Evolutionary conservation across 2,888 invertebrate species (phyloP), one percentile per base, ranked within the genome.

Genomic region (Thyatira batis): DNA sequence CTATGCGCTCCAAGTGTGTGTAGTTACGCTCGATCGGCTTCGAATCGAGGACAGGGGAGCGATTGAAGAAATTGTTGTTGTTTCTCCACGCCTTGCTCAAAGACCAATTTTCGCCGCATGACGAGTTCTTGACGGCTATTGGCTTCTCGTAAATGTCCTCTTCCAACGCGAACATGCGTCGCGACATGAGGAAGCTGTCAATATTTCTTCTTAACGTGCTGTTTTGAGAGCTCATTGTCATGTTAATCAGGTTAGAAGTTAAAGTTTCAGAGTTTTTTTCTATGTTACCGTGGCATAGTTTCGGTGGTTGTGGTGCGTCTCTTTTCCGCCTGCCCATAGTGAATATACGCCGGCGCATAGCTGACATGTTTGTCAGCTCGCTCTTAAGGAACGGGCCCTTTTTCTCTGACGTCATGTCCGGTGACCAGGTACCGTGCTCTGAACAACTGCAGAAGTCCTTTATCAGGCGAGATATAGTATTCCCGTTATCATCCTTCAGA

Each of bases 381-480:
- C 90, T 89, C 65, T 89, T 91, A 28, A 92, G 64, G 52, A 92
- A 83, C 2, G 90, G 90, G 0, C 88, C 87, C 55, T 85, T 85
- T 23, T 80, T 82, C 3, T 88, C 84, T 1, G 89, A 74, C 20
- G 90, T 90, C 87, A 92, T 90, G 13, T 92, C 89, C 1, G 92
- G 92, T 0, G 92, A 92, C 92, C 92, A 92, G 50, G 90, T 87
- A 43, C 87, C 92, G 83, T 92, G 89, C 61, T 92, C 91, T 0
- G 92, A 87, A 53, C 92, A 92, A 60, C 92, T 92, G 65, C 92
- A 92, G 64, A 92, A 83, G 71, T 92, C 92, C 61, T 92, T 92
- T 21, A 92, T 82, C 23, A 92, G 75, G 57, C 90, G 82, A 21
- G 87, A 91, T 69, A 92, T 83, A 45, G 91, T 87, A 61, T 85